A percentile compares a stretch with the other conserved stretches of the same genome.
These are phyloP conservation scores for Drosophila sucinea DNA, from an alignment of 1,140 invertebrate genomes.

Conservation along the genomic window DNA sequence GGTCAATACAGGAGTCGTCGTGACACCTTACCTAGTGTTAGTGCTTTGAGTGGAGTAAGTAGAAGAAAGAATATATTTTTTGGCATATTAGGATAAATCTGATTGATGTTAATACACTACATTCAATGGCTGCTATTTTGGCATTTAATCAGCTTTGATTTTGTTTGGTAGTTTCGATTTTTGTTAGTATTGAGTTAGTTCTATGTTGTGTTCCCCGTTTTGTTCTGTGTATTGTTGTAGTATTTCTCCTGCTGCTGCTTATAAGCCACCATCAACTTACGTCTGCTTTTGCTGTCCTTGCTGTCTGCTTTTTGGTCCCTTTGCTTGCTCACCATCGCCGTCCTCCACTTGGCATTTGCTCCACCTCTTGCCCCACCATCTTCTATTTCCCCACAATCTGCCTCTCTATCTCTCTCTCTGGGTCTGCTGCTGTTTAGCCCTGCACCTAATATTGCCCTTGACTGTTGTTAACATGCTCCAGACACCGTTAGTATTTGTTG, in stretches of 20 bases:
- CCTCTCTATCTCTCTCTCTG: constrained; percentile 16
- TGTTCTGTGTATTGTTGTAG: constrained; percentile 19
- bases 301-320: constrained; percentile 41
- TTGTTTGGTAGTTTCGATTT: neutral
- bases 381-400: neutral
- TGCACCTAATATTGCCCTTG: constrained; percentile 69
- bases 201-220: constrained; percentile 9
- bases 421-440: constrained; percentile 11
- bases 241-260: constrained; percentile 55
- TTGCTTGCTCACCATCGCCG: constrained; percentile 59
- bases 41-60: no score
- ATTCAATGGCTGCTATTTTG: no score
- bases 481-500: constrained; percentile 34
- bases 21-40: no score
- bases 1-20: no score
- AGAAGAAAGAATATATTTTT: no score
- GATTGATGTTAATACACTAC: no score
- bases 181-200: neutral
- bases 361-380: neutral
- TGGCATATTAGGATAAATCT: no score
- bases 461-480: constrained; percentile 69
- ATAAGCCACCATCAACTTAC: constrained; percentile 43
- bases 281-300: constrained; percentile 23
- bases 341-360: constrained; percentile 37
- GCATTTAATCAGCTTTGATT: no score